These are phyloP conservation scores for Rhabdornis inornatus DNA, from an alignment of 2,113 vertebrate species.

Conservation along the genomic window DNA sequence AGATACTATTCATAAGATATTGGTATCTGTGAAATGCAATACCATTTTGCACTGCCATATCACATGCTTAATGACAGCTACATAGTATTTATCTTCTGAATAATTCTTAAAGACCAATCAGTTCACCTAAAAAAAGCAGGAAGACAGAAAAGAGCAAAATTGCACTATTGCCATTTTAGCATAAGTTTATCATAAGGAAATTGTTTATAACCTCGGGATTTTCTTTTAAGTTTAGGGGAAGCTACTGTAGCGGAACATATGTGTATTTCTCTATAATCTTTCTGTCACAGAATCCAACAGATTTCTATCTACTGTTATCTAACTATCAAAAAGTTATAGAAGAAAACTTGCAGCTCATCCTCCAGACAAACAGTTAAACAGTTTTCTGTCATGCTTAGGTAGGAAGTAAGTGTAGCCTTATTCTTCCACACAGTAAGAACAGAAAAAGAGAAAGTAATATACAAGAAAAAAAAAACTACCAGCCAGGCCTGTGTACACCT, in stretches of 20 bases:
- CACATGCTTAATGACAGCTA: not conserved
- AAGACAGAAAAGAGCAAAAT: not conserved
- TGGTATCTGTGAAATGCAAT: not conserved
- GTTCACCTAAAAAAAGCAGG: not conserved
- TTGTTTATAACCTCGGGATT: not conserved
- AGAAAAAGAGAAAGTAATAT: not conserved
- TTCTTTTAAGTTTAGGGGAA: not conserved
- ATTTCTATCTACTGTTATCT: not conserved
- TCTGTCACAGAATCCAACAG: conserved; percentile 7
- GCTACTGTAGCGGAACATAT: not conserved
- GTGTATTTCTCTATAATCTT: not conserved
- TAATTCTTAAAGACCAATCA: not conserved
- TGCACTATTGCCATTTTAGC: not conserved
- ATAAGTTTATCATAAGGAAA: not conserved
- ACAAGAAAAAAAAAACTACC: not conserved
- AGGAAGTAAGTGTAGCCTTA: not conserved
- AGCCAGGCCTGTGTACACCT: too few species aligned
- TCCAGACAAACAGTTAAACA: not conserved
- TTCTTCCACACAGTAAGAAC: not conserved
- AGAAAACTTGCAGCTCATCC: not conserved
- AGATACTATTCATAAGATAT: not conserved
- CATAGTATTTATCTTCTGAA: not conserved
- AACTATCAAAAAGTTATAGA: not conserved
- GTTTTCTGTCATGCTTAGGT: not conserved
- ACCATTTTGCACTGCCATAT: not conserved